Evolutionary conservation across 64 coral and sea anemone genomes (phyloP), one percentile per base, ranked within the genome.

Genomic region (Acropora yongei): DNA sequence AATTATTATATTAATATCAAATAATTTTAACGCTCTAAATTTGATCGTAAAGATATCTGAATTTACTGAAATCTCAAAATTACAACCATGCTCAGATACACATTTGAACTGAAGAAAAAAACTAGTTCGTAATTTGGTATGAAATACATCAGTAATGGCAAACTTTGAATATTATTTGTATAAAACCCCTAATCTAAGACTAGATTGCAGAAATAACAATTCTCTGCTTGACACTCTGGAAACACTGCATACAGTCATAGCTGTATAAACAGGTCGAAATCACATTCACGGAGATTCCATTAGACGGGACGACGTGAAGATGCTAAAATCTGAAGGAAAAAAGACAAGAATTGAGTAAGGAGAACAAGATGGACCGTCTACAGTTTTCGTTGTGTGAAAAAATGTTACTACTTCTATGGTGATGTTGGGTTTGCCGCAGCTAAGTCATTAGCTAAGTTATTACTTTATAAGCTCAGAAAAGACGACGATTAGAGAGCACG

Each of bases 111-210:
- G 17, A 71, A 39, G 18, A 20, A 71, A 71, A 71, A n/a, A 2
- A 4, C 17, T 5, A 20, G 13, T 20, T 11, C 13, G 18, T 46
- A 78, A 78, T 46, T 13, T 42, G 12, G 16, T 71, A 30, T 68
- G 17, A 46, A 40, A 66, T 67, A 67, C 44, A 69, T 71, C 47
- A 30, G 6, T 47, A 44, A 47, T 10, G 48, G 72, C 72, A 69
- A 85, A 85, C 17, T 71, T 43, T 71, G 8, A 66, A 47, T 85
- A 68, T 78, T 77, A 17, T 72, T 72, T 47, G 44, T 85, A 85
- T 50, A 71, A 85, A 69, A 85, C 44, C 61, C 55, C 68, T 68
- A 43, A 42, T 67, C 61, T 30, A 55, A 55, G 60, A 68, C 19
- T 84, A 7, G 7, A 49, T 71, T 45, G 57, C 20, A 7, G 14